phyloP scores from a whole-genome alignment of 2,797 vertebrate species.

The Eulemur rubriventer region DNA sequence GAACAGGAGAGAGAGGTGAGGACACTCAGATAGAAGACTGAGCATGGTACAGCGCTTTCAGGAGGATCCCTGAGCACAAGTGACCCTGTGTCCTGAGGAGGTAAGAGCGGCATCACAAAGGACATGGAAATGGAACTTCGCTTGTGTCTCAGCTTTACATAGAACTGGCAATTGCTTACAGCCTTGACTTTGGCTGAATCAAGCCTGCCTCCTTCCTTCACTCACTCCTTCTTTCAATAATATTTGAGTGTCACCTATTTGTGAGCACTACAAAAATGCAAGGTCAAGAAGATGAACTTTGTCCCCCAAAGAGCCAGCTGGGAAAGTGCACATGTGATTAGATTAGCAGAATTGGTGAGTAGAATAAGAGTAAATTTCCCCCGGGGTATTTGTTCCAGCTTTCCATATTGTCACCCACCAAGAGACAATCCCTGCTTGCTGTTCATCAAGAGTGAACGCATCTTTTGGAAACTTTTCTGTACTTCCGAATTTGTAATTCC shows the following conservation, averaged over 20 bases:
- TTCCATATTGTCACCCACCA: rapidly evolving
- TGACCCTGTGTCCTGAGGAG: not conserved
- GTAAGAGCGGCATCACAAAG: not conserved
- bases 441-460: not conserved
- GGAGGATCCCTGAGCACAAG: not conserved
- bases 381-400: not conserved
- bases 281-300: not conserved
- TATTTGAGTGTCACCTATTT: not conserved
- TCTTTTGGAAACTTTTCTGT: not conserved
- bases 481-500: not conserved
- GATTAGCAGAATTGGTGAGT: not conserved
- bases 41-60: rapidly evolving
- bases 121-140: not conserved
- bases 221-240: not conserved
- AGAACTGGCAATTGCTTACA: not conserved
- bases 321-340: not conserved
- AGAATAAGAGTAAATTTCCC: rapidly evolving
- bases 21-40: not conserved
- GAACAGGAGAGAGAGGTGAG: not conserved
- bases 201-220: not conserved
- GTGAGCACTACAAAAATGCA: not conserved
- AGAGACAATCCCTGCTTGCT: not conserved
- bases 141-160: not conserved
- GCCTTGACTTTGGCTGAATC: not conserved
- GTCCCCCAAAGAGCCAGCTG: not conserved